Percentiles rank a stretch among this genome's conserved stretches.
These are phyloP conservation scores for Sitobion miscanthi DNA, from an alignment of 1,140 invertebrate species.

Conservation along the genomic window DNA sequence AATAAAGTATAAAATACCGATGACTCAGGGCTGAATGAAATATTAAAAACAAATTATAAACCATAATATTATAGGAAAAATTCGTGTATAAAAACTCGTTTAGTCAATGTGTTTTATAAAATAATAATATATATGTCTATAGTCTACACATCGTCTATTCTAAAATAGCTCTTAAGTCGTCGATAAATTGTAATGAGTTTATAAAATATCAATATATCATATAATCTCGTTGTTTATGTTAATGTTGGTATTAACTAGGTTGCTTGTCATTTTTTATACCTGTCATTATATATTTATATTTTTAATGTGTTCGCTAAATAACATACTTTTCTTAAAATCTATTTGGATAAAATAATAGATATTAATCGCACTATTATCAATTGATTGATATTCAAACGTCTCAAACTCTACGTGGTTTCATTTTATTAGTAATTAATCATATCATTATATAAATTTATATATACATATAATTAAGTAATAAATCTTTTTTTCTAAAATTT, in stretches of 20 bases:
- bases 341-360: not conserved
- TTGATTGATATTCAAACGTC: not conserved
- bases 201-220: slow-evolving; percentile 5
- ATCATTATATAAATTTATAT: too few relatives aligned
- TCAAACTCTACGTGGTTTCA: not conserved
- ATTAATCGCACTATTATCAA: not conserved
- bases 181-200: not conserved
- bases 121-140: not conserved
- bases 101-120: not conserved
- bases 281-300: not conserved
- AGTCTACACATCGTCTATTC: not conserved
- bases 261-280: not conserved
- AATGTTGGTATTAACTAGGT: not conserved
- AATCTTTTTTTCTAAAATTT: not conserved
- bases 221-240: not conserved
- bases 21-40: not conserved
- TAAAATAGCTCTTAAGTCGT: not conserved
- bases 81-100: not conserved
- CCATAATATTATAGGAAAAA: not conserved
- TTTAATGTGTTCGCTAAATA: not conserved
- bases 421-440: not conserved
- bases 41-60: slow-evolving; percentile 7
- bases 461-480: not conserved
- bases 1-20: not conserved
- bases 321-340: not conserved